Percentiles rank a stretch among this genome's conserved stretches.
These are phyloP conservation scores for Notothenia coriiceps DNA, from an alignment of 2,113 vertebrate species.

Conservation along the genomic window DNA sequence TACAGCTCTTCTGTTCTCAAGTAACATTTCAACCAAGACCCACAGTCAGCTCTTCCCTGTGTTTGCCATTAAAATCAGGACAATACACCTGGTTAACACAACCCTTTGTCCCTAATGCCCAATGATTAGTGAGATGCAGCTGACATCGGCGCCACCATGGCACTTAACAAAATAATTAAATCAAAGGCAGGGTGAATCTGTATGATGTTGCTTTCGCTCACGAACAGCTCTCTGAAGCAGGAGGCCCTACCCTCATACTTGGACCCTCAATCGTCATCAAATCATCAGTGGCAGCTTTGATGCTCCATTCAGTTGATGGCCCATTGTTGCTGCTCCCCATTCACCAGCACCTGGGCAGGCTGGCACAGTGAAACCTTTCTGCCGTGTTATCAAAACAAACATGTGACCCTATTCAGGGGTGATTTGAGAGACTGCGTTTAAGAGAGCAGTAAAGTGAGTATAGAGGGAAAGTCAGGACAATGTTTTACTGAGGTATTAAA, in stretches of 20 bases:
- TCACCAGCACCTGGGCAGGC: constrained; percentile 66
- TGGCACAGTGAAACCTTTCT: constrained; percentile 44
- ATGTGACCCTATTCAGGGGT: constrained; percentile 40
- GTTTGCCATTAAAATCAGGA: constrained; percentile 56
- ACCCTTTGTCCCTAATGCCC: constrained; percentile 49
- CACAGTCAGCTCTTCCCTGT: constrained; percentile 40
- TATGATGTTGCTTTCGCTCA: constrained; percentile 54
- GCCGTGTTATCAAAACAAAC: constrained; percentile 67
- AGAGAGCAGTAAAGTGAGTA: constrained; percentile 29
- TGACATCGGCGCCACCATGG: constrained; percentile 64
- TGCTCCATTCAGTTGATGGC: constrained; percentile 65
- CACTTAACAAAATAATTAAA: constrained; percentile 52
- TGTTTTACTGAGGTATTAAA: too few species aligned
- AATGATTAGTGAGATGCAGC: constrained; percentile 57
- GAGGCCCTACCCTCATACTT: constrained; percentile 75
- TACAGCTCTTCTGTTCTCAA: constrained; percentile 37
- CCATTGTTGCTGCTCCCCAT: constrained; percentile 58
- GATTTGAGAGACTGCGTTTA: constrained; percentile 27
- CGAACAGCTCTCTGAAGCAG: constrained; percentile 56
- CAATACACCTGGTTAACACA: constrained; percentile 64
- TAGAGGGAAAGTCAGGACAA: not conserved
- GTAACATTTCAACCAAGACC: constrained; percentile 57
- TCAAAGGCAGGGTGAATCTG: constrained; percentile 65
- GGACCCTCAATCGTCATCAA: constrained; percentile 66
- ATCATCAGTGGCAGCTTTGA: constrained; percentile 72